Percentiles rank a stretch among this genome's conserved stretches.
These are phyloP conservation scores for Sinonovacula constricta DNA, from an alignment of 1,140 invertebrate species.

Conservation along the genomic window DNA sequence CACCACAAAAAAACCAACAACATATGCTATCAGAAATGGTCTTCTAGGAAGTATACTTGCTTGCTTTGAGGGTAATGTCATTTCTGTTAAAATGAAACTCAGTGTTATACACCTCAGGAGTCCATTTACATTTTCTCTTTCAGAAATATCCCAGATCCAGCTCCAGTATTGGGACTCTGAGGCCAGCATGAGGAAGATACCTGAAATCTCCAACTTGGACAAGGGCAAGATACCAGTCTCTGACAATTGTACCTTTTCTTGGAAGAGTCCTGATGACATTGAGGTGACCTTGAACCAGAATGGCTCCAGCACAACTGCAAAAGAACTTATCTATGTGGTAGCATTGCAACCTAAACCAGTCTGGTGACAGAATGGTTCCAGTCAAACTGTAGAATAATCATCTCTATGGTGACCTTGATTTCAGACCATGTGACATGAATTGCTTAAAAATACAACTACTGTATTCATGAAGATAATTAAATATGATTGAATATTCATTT, in stretches of 20 bases:
- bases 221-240: constrained; percentile 82
- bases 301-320: constrained; percentile 21
- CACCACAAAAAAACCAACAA: not conserved
- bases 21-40: not conserved
- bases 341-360: no score
- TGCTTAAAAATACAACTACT: no score
- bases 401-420: no score
- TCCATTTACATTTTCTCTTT: no score
- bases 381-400: no score
- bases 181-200: constrained; percentile 87
- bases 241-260: constrained; percentile 80
- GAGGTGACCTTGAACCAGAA: constrained; percentile 29
- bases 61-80: no score
- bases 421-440: no score
- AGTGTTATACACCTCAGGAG: not conserved
- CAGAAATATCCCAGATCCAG: constrained; percentile 26
- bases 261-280: constrained; percentile 26
- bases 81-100: not conserved
- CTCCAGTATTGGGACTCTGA: constrained; percentile 9
- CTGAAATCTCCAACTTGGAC: constrained; percentile 82
- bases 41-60: not conserved
- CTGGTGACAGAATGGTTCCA: no score
- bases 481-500: no score
- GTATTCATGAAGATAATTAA: no score
- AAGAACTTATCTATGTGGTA: constrained; percentile 22